phyloP scores from a whole-genome alignment of 2,888 invertebrate species.

The Calliphora vomitoria region DNA sequence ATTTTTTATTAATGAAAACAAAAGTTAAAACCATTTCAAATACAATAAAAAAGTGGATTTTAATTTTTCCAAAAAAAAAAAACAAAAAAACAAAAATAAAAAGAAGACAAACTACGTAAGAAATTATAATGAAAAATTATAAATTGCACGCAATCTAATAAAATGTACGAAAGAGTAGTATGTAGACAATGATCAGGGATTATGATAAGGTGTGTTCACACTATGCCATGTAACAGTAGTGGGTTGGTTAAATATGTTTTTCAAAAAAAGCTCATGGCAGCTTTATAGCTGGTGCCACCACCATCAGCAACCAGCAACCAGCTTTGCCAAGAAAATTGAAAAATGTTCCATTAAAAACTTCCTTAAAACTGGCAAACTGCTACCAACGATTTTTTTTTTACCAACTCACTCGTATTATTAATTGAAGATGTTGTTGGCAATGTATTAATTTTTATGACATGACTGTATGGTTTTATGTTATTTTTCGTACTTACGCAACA shows the following conservation, averaged over 20 bases:
- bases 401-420: neutral
- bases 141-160: constrained; percentile 71
- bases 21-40: constrained; percentile 60
- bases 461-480: constrained; percentile 8
- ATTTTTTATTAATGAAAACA: constrained; percentile 56
- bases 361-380: constrained; percentile 43
- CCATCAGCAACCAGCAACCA: neutral
- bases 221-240: constrained; percentile 28
- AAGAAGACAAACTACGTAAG: constrained; percentile 58
- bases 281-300: neutral
- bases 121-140: constrained; percentile 73
- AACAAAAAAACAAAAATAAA: neutral
- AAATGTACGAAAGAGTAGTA: constrained; percentile 13
- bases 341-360: constrained; percentile 54
- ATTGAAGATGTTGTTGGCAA: constrained; percentile 51
- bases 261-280: neutral
- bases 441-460: constrained; percentile 54
- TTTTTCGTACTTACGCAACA: constrained; percentile 55
- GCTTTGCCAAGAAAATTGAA: constrained; percentile 37
- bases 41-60: constrained; percentile 14
- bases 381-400: constrained; percentile 6
- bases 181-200: constrained; percentile 29
- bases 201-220: constrained; percentile 64
- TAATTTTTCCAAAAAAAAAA: constrained; percentile 18
- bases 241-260: constrained; percentile 40